Conservation (phyloP, 1,140 invertebrate genomes). For the Capitella teleta region DNA sequence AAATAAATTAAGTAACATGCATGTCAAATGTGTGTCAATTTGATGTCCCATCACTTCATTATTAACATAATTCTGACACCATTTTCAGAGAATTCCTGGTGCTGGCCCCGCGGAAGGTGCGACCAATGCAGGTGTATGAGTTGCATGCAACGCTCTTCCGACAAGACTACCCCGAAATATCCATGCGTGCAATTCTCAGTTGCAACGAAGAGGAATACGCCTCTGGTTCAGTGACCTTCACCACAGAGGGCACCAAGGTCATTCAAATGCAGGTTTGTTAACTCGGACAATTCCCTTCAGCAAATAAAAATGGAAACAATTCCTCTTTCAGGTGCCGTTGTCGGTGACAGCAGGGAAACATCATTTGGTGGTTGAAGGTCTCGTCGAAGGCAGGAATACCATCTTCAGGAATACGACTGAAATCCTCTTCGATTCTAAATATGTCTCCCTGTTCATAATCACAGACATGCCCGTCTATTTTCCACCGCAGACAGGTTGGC, state of each 20-base stretch:
- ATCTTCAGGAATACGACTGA: not conserved
- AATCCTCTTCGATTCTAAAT: not conserved
- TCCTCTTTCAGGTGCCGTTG: not conserved
- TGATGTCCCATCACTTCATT: too few relatives aligned
- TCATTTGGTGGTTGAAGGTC: not conserved
- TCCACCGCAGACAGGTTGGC: not conserved
- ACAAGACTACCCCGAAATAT: not conserved
- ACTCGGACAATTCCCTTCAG: not conserved
- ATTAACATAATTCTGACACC: too few relatives aligned
- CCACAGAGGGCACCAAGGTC: not conserved
- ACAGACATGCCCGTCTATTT: not conserved
- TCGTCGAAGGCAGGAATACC: not conserved
- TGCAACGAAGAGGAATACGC: too few relatives aligned
- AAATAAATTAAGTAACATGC: too few relatives aligned
- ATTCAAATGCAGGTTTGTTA: not conserved
- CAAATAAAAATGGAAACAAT: not conserved
- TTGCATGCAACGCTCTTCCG: not conserved
- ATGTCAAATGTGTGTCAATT: too few relatives aligned
- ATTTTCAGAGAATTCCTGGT: not conserved
- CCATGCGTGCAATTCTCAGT: not conserved
- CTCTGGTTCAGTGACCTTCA: not conserved
- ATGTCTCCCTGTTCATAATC: slow-evolving; percentile 2
- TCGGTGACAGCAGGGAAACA: not conserved
- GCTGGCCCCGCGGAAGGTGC: not conserved
- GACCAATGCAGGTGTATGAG: not conserved